A percentile compares a stretch with the other conserved stretches of the same genome.
phyloP scores from a whole-genome alignment of 2,113 vertebrate genomes.

The Phrynosoma platyrhinos region DNA sequence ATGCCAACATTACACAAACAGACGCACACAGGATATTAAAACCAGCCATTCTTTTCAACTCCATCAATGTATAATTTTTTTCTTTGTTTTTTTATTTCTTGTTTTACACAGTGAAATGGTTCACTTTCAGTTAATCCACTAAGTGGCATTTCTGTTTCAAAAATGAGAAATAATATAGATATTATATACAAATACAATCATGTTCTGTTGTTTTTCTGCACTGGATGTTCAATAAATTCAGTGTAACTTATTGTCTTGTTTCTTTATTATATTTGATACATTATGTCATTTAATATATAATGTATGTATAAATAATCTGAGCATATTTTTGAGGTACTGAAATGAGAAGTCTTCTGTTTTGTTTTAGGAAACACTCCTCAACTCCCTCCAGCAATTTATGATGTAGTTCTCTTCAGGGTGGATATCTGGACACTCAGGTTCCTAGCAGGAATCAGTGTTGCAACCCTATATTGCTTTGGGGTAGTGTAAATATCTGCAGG shows the following conservation, averaged over 20 bases:
- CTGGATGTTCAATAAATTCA: slow-evolving; percentile 12
- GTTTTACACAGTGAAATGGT: background rate
- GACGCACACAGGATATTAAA: slow-evolving; percentile 39
- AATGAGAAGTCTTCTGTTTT: background rate
- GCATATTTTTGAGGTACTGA: background rate
- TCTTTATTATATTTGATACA: background rate
- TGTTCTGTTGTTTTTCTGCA: background rate
- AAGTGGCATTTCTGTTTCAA: slow-evolving; percentile 14
- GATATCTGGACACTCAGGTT: too few species aligned
- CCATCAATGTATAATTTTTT: slow-evolving; percentile 12
- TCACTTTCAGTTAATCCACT: background rate
- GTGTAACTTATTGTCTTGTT: background rate
- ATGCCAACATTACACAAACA: slow-evolving; percentile 37
- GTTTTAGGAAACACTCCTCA: background rate
- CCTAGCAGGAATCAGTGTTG: too few species aligned
- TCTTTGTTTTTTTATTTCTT: background rate
- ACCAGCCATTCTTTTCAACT: slow-evolving; percentile 15
- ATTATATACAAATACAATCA: background rate
- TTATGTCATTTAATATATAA: background rate
- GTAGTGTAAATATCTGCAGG: too few species aligned
- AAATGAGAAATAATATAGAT: slow-evolving; percentile 11
- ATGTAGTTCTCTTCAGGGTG: too few species aligned
- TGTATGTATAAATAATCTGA: fast-evolving
- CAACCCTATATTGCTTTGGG: too few species aligned
- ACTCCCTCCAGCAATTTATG: too few species aligned